These are phyloP conservation scores for Halcyon leucocephala DNA, from an alignment of 2,797 vertebrate genomes.

Conservation along the genomic window DNA sequence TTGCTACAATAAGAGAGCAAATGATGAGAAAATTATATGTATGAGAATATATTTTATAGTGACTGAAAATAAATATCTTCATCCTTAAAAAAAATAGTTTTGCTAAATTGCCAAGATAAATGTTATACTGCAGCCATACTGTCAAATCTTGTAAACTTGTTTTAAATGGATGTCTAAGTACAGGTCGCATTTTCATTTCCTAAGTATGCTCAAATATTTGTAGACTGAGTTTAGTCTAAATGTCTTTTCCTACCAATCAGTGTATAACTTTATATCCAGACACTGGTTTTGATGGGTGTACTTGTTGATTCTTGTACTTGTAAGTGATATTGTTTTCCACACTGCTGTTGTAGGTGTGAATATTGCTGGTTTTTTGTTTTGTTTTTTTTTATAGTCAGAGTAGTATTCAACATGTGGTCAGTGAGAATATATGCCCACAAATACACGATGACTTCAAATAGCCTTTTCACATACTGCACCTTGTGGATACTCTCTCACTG, in stretches of 20 bases:
- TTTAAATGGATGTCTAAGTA: neutral
- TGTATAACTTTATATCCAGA: neutral
- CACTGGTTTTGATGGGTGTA: neutral
- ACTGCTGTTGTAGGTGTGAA: neutral
- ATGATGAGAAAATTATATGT: neutral
- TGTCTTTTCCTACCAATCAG: neutral
- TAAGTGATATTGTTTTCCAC: neutral
- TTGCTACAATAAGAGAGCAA: neutral
- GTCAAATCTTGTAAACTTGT: neutral
- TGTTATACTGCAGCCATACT: fast-evolving
- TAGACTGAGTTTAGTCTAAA: neutral
- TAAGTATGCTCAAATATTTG: neutral
- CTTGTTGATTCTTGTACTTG: neutral
- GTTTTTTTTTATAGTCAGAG: neutral
- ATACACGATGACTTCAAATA: fast-evolving
- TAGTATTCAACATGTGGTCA: fast-evolving
- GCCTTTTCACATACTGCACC: fast-evolving
- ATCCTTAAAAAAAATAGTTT: neutral
- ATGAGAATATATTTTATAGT: neutral
- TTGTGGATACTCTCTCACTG: neutral
- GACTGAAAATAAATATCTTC: neutral
- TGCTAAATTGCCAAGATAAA: neutral
- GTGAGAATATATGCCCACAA: neutral
- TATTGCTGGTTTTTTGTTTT: neutral
- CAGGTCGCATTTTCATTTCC: neutral